Percentiles rank a stretch among this genome's conserved stretches.
Evolutionary conservation across 2,113 vertebrate genomes (phyloP).

Genomic region (Hiodon tergisus): DNA sequence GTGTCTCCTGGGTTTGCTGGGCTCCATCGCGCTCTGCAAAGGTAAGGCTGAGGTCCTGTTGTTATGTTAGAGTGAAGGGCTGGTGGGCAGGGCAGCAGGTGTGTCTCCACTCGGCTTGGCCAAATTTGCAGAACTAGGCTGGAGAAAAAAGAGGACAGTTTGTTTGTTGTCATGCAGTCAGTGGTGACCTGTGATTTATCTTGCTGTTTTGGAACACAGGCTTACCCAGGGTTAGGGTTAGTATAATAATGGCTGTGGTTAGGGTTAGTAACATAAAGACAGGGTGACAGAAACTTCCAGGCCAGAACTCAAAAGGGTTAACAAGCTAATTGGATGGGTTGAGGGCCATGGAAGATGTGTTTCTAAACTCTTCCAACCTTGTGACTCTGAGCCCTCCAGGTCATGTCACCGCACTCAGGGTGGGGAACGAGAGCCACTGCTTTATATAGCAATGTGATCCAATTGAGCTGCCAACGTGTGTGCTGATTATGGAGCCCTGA

Average conservation of each 20-base stretch:
- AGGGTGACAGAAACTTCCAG: no score
- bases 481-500: neutral
- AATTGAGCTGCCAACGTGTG: neutral
- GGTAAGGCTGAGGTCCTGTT: conserved; percentile 17
- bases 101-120: neutral
- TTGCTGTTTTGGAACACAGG: no score
- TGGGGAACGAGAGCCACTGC: neutral
- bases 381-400: neutral
- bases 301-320: no score
- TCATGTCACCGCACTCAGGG: neutral
- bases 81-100: neutral
- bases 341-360: neutral
- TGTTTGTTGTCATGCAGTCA: no score
- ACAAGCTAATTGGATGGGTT: no score
- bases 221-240: no score
- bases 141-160: no score
- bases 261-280: no score
- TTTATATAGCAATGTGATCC: conserved; percentile 15
- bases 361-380: neutral
- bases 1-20: neutral
- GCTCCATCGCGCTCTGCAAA: neutral
- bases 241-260: no score
- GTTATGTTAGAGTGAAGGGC: neutral
- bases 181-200: no score
- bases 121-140: no score